A percentile compares a stretch with the other conserved stretches of the same genome.
Conservation (phyloP, 2,888 invertebrate genomes). For the Carpatolechia fugitivella region DNA sequence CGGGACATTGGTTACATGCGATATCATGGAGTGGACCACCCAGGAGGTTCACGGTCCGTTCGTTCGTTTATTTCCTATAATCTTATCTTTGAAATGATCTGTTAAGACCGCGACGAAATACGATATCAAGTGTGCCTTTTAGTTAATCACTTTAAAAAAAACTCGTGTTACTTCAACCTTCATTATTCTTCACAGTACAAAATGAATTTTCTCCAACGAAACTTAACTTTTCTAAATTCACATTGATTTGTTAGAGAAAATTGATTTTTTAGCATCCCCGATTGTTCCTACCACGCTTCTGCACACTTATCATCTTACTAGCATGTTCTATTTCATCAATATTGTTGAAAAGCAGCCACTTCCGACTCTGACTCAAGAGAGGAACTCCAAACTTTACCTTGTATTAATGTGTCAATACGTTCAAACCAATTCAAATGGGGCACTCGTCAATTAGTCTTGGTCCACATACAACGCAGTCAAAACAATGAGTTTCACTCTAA, state of each 20-base stretch:
- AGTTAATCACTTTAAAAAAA: too few species aligned
- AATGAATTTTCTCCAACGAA: too few species aligned
- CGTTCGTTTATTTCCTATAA: conserved; percentile 61
- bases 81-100: conserved; percentile 64
- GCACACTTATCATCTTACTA: not conserved
- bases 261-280: too few species aligned
- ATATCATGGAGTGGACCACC: conserved; percentile 60
- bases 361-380: conserved; percentile 15
- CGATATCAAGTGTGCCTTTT: conserved; percentile 31
- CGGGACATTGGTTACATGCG: conserved; percentile 45
- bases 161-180: too few species aligned
- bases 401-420: conserved; percentile 21
- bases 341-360: not conserved
- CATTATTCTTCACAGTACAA: not conserved
- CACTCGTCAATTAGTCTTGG: conserved; percentile 29
- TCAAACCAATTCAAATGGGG: conserved; percentile 21
- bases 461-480: conserved; percentile 31
- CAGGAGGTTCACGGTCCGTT: conserved; percentile 48
- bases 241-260: not conserved
- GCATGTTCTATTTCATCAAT: conserved; percentile 6
- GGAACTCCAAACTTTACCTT: conserved; percentile 27
- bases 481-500: conserved; percentile 32
- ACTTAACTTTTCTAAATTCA: too few species aligned
- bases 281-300: too few species aligned
- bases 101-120: conserved; percentile 43